Evolutionary conservation across 2,113 vertebrate genomes (phyloP).

Genomic region (Amblyornis subalaris): DNA sequence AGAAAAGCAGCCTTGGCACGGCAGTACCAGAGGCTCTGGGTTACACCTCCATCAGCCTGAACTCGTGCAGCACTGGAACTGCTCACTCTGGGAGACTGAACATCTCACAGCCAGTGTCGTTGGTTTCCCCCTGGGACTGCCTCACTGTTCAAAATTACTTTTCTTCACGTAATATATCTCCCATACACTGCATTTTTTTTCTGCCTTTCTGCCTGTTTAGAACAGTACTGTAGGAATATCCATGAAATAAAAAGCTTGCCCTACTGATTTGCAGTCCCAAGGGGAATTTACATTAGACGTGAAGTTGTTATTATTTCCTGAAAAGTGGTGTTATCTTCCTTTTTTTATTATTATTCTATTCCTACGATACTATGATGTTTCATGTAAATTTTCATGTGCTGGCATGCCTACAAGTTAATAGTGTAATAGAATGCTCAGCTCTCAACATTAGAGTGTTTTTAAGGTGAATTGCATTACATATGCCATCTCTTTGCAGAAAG

Average conservation of each 20-base stretch:
- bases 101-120: neutral
- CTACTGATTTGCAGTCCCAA: constrained; percentile 34
- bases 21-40: neutral
- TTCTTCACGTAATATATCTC: neutral
- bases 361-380: constrained; percentile 59
- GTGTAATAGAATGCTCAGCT: constrained; percentile 80
- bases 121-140: constrained; percentile 43
- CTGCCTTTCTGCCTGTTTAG: neutral
- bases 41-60: neutral
- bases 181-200: neutral
- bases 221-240: neutral
- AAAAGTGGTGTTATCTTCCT: constrained; percentile 53
- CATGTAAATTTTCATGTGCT: constrained; percentile 76
- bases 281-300: constrained; percentile 40
- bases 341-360: constrained; percentile 34
- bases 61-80: neutral
- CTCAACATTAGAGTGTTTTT: constrained; percentile 72
- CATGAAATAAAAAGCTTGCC: neutral
- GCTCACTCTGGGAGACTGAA: neutral
- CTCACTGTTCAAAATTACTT: neutral
- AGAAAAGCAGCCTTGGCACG: neutral
- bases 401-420: constrained; percentile 80
- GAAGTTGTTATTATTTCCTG: constrained; percentile 56
- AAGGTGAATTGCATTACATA: constrained; percentile 72
- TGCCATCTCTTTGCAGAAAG: constrained; percentile 76